Conservation (phyloP, 2,113 vertebrate genomes). For the Xenopus borealis region DNA sequence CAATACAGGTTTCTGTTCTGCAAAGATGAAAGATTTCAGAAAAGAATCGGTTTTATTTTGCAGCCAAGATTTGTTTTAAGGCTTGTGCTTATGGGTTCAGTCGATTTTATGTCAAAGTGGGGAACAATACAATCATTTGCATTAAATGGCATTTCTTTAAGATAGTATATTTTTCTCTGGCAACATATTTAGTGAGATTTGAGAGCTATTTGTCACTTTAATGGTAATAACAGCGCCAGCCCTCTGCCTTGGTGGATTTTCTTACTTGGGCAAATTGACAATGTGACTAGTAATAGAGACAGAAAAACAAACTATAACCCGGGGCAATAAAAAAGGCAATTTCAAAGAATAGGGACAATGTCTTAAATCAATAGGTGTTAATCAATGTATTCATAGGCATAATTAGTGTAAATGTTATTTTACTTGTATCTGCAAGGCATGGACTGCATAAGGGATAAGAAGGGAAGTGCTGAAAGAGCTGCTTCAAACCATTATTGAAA, state of each 20-base stretch:
- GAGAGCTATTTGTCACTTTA: slow-evolving; percentile 58
- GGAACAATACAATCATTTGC: slow-evolving; percentile 21
- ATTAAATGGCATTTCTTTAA: slow-evolving; percentile 34
- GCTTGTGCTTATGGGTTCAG: slow-evolving; percentile 3
- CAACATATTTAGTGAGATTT: slow-evolving; percentile 51
- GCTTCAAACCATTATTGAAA: too few relatives aligned
- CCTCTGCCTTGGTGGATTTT: slow-evolving; percentile 45
- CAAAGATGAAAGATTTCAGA: not conserved
- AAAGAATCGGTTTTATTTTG: slow-evolving; percentile 21
- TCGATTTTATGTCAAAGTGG: slow-evolving; percentile 35
- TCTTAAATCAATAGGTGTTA: too few relatives aligned
- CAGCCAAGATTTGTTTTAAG: slow-evolving; percentile 8
- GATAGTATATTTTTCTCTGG: not conserved
- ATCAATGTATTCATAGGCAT: too few relatives aligned
- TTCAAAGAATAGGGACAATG: too few relatives aligned
- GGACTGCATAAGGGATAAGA: too few relatives aligned
- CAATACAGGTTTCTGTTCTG: slow-evolving; percentile 6
- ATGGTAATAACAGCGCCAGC: slow-evolving; percentile 49
- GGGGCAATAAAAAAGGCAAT: too few relatives aligned
- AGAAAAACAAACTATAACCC: slow-evolving; percentile 53
- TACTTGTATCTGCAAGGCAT: too few relatives aligned
- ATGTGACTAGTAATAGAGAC: slow-evolving; percentile 50
- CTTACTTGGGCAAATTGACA: slow-evolving; percentile 50
- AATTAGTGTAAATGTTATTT: too few relatives aligned
- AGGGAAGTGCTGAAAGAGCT: too few relatives aligned